Base-by-base conservation (phyloP, 2,113 vertebrate genomes). In the Addax nasomaculatus region DNA sequence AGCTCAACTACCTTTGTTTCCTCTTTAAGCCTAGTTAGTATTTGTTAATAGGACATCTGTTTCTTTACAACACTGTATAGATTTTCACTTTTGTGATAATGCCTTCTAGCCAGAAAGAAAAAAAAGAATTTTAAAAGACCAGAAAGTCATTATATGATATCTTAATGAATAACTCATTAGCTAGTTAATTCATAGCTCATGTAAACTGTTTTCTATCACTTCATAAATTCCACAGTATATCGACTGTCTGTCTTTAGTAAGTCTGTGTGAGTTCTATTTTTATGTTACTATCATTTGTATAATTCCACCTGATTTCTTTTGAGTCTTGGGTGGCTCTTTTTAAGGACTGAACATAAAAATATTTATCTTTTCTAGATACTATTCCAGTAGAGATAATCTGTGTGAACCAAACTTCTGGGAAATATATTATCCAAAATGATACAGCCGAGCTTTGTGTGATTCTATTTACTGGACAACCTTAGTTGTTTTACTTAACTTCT, bases 21-120 rank as follows among this genome's bases (percentile, higher is more conserved):
- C 8, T 91, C 43, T 96, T 21, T 85, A 67, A 85, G 51, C 29
- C 49, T 95, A 27, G 19, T 96, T 89, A 58, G n/a, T 49, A 7
- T 81, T 96, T 95, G 17, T 92, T 96, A 92, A 93, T 1, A 60
- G 17, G 19, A 86, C 30, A 85, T 80, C 47, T 84, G 8, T 95
- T 96, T 92, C 47, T 90, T 85, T 83, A 70, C 62, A 80, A 95
- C 12, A 84, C 30, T 51, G 13, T 58, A 88, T 90, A 85, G 79
- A 84, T 94, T 97, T 97, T 94, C 83, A 51, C n/a, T 92, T 96
- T 88, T 89, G 19, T 67, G 45, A 93, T 92, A 89, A 95, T 81
- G 39, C 11, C 89, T 91, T 92, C 51, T 47, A 87, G 25, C 39
- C 92, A 88, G 45, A 79, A 92, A 88, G 95, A 91, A 70, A 70